These are phyloP conservation scores for Sciurus carolinensis DNA, from an alignment of 2,797 vertebrate species.

Conservation along the genomic window DNA sequence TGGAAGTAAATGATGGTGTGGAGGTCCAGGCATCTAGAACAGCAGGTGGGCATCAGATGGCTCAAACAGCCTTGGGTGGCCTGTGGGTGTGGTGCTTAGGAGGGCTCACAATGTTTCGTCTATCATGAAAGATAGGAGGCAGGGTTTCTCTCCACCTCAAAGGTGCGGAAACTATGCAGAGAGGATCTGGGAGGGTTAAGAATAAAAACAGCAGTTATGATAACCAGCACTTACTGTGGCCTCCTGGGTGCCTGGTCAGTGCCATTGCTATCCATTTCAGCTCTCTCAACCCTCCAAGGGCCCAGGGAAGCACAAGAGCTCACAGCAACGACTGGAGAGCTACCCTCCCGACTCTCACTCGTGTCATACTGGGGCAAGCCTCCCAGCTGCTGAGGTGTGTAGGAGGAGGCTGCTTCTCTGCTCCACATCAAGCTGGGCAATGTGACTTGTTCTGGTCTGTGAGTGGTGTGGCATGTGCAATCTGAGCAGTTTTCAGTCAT, in stretches of 20 bases:
- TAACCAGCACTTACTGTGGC: neutral
- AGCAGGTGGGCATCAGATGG: neutral
- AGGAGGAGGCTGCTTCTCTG: too few species aligned
- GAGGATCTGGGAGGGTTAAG: neutral
- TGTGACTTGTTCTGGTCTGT: neutral
- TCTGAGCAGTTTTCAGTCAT: neutral
- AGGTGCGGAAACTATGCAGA: neutral
- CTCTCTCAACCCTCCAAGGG: neutral
- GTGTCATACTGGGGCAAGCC: neutral
- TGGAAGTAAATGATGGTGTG: neutral
- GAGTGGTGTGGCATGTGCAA: neutral
- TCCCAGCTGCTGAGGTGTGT: rapidly evolving
- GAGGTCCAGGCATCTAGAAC: too few species aligned
- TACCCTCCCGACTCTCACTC: too few species aligned
- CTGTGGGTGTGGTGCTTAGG: rapidly evolving
- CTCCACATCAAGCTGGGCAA: neutral
- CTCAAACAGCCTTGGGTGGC: too few species aligned
- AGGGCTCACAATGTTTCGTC: neutral
- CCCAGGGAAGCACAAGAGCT: neutral
- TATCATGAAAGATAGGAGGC: neutral
- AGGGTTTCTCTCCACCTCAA: neutral
- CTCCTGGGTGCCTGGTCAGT: too few species aligned
- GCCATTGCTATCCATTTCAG: neutral
- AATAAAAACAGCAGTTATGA: neutral
- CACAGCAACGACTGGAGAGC: rapidly evolving